phyloP scores from a whole-genome alignment of 1,140 invertebrate species.

The Sycophila sp. region DNA sequence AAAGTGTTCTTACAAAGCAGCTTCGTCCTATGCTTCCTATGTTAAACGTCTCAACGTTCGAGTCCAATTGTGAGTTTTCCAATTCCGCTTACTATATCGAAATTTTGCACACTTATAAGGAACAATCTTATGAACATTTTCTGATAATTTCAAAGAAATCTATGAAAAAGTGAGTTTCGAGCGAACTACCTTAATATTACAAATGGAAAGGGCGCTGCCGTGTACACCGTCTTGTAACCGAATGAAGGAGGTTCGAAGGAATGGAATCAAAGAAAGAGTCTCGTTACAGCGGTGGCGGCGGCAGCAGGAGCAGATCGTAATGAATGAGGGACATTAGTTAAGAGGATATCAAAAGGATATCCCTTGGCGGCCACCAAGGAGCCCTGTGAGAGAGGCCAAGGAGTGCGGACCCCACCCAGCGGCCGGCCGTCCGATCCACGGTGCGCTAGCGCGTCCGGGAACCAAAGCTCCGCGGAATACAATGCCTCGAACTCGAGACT shows the following conservation, averaged over 20 bases:
- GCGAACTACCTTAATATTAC: no score
- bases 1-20: no score
- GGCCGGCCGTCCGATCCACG: constrained; percentile 46
- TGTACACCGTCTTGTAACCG: no score
- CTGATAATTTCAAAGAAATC: no score
- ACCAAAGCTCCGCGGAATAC: constrained; percentile 58
- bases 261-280: constrained; percentile 15
- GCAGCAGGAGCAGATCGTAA: constrained; percentile 50
- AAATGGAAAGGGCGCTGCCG: background rate
- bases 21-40: no score
- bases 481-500: constrained; percentile 66
- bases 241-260: background rate
- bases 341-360: constrained; percentile 68
- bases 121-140: no score
- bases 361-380: constrained; percentile 62
- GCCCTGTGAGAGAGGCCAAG: constrained; percentile 20
- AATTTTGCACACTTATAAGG: no score
- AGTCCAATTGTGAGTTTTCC: no score
- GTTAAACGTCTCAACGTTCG: no score
- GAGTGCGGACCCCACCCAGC: constrained; percentile 61
- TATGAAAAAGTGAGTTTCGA: no score
- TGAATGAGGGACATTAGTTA: constrained; percentile 67
- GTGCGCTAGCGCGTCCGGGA: constrained; percentile 54
- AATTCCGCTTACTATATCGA: no score
- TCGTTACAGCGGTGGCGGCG: constrained; percentile 25